Evolutionary conservation across 53 echinoderm and acorn worm genomes (phyloP).

Genomic region (Henricia sp.): DNA sequence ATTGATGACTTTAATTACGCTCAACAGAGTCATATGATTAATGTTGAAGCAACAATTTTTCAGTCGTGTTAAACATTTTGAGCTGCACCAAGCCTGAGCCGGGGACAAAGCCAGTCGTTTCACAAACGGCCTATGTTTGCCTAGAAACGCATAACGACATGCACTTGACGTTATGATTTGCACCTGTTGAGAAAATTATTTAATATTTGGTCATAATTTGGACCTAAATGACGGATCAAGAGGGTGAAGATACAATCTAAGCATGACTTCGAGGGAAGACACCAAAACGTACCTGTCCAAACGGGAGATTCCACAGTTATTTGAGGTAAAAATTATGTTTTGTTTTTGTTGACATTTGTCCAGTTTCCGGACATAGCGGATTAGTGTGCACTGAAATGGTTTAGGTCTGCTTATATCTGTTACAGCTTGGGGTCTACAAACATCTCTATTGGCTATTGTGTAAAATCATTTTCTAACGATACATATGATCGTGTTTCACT

Average conservation of each 20-base stretch:
- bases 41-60: too few relatives aligned
- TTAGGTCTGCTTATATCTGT: too few relatives aligned
- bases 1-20: too few relatives aligned
- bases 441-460: too few relatives aligned
- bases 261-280: conserved; percentile 87
- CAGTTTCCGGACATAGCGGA: too few relatives aligned
- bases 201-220: conserved; percentile 24
- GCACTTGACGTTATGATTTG: conserved; percentile 2
- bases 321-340: conserved; percentile 73
- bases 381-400: too few relatives aligned
- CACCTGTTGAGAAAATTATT: conserved; percentile 19
- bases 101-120: too few relatives aligned
- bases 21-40: too few relatives aligned
- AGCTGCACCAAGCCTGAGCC: not conserved
- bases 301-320: conserved; percentile 90
- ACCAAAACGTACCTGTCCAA: conserved; percentile 90
- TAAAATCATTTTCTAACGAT: too few relatives aligned
- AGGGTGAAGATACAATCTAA: conserved; percentile 2
- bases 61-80: not conserved
- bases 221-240: not conserved
- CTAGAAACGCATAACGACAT: conserved; percentile 62
- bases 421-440: too few relatives aligned
- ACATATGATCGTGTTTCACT: too few relatives aligned
- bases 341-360: too few relatives aligned
- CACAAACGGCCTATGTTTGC: conserved; percentile 12